Conservation (phyloP, 2,113 vertebrate genomes). For the Hippocampus mohnikei region DNA sequence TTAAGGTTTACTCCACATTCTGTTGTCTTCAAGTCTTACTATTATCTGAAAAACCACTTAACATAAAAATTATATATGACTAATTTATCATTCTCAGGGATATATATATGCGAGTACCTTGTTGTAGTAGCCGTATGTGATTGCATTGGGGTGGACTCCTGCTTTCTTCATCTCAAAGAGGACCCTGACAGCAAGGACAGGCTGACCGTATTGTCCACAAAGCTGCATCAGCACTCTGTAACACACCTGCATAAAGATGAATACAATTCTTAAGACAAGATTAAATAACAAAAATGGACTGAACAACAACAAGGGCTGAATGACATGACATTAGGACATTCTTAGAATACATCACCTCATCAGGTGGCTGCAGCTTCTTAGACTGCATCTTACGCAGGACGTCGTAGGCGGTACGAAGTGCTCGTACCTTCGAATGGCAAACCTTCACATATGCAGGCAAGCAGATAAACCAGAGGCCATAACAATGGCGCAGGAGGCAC, state of each 20-base stretch:
- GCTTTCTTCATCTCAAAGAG: conserved; percentile 98
- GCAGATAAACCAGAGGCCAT: conserved; percentile 97
- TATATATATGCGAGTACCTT: conserved; percentile 70
- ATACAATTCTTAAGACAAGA: background rate
- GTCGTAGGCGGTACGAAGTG: conserved; percentile 89
- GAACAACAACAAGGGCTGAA: background rate
- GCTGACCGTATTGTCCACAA: conserved; percentile 95
- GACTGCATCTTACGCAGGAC: conserved; percentile 94
- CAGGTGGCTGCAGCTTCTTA: conserved; percentile 91
- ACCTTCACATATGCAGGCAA: conserved; percentile 90
- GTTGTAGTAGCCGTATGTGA: conserved; percentile 98
- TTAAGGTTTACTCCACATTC: background rate
- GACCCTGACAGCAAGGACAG: conserved; percentile 90
- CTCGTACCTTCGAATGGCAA: conserved; percentile 95
- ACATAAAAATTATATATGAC: background rate
- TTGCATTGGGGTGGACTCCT: conserved; percentile 92
- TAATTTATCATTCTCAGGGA: background rate
- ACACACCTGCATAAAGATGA: conserved; percentile 79
- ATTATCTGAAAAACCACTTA: background rate
- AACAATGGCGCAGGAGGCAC: conserved; percentile 93
- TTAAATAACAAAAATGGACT: background rate
- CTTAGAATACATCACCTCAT: conserved; percentile 77
- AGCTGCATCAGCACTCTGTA: conserved; percentile 97
- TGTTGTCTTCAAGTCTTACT: background rate
- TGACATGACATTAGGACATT: background rate